Base-by-base conservation (phyloP, 1,140 invertebrate species). In the Pteromalus puparum region DNA sequence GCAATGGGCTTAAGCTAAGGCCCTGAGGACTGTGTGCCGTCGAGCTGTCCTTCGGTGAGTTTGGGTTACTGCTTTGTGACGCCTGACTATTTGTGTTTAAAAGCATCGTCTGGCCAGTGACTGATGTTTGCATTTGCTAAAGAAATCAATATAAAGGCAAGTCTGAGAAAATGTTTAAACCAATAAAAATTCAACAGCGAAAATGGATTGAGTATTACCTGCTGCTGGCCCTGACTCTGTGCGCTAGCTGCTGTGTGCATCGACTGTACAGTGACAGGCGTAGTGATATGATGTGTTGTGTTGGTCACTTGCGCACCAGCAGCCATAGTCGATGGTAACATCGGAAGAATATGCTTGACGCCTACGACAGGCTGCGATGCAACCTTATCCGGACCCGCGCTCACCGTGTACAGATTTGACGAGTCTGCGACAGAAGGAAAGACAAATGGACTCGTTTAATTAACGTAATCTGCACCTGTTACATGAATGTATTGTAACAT, bases 1-100 rank as follows among this genome's bases (percentile, higher is more conserved):
- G 90, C 12, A 93, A 88, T 9, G 94, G 94, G 86, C 94, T 94
- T 2, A 93, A 84, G 76, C 82, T 93, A n/a, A 92, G 85, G 34
- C 87, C 87, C 74, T 92, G 91, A 5, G 92, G 91, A 87, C 92
- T 93, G 67, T 92, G 91, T 0, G 88, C 91, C 10, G 72, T 88
- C 4, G 88, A 87, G 61, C 75, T 87, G 72, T 93, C 92, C 68
- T 93, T 93, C 5, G 92, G 92, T 1, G 92, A 93, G 9, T 88
- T 89, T 30, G 92, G 91, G 53, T 38, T 74, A 87, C 90, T 92
- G 79, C 86, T 88, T 38, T 90, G 90, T 9, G 89, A 87, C 46
- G 77, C 15, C 81, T 91, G 90, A 77, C 75, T 91, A 53, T 85
- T 91, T n/a, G 89, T 74, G 76, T 89, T 91, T 15, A 92, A 79